Base-by-base conservation (phyloP, 92 coral and sea anemone species). In the Porites evermanni region DNA sequence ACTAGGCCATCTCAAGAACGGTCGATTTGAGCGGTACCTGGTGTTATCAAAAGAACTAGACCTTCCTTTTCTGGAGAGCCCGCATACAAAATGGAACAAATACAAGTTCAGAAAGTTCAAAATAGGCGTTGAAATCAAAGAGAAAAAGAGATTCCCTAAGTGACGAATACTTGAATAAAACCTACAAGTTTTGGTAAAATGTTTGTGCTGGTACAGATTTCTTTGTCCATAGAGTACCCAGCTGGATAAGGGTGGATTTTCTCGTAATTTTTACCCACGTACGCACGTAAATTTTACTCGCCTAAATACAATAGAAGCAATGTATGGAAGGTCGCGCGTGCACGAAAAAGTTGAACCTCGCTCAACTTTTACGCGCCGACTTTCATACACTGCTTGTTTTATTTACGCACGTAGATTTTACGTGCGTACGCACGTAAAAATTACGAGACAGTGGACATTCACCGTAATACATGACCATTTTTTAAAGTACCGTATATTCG, bases 21-120 rank as follows among this genome's bases (percentile, higher is more conserved):
- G 87, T 2, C 87, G 92, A 67, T 96, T 96, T 85, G 98, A 93
- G 72, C 94, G 96, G 52, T 96, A 96, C 77, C 81, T 94, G 12
- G 88, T 84, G 60, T 79, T 93, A 20, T 71, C 90, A 50, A 91
- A 91, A 70, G 95, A 93, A 75, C 90, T 96, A 0, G 91, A 80
- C 70, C 89, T 96, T 21, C 88, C 93, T 2, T 91, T 93, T 2
- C 77, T 94, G 59, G 93, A 88, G 68, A 95, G 98, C 24, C 89
- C 94, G 1, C 95, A 93, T 79, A 84, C 94, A 65, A 95, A 92
- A 83, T 87, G 93, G 88, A 93, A 95, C 81, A 96, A 94, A 84
- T 96, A 96, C 86, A 96, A 96, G 72, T 94, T 96, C 63, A 83
- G 95, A 53, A 89, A 87, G 84, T 94, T 93, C 82, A 96, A 96